phyloP scores from a whole-genome alignment of 2,888 invertebrate species.

The Agrotis clavis region DNA sequence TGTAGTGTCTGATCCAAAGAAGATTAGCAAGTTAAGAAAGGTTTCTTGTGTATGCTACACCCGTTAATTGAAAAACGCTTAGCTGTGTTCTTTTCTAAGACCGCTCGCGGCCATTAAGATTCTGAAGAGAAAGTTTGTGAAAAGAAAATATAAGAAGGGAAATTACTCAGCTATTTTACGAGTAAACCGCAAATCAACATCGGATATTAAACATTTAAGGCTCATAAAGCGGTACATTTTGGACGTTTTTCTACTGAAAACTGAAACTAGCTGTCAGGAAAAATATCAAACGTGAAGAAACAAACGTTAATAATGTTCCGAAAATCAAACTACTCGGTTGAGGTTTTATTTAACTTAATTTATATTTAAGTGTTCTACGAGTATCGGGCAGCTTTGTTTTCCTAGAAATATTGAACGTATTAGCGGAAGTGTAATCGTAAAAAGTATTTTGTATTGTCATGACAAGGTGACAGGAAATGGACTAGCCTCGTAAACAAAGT shows the following conservation, averaged over 20 bases:
- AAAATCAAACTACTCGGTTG: slow-evolving; percentile 4
- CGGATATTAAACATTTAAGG: slow-evolving; percentile 53
- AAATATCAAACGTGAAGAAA: slow-evolving; percentile 10
- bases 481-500: slow-evolving; percentile 53
- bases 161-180: slow-evolving; percentile 37
- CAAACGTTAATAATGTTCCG: slow-evolving; percentile 2
- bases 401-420: background rate
- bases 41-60: slow-evolving; percentile 40
- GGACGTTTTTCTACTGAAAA: slow-evolving; percentile 10
- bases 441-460: slow-evolving; percentile 43
- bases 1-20: slow-evolving; percentile 25
- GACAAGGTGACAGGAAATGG: slow-evolving; percentile 57
- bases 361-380: slow-evolving; percentile 22
- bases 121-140: slow-evolving; percentile 17
- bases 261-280: slow-evolving; percentile 1
- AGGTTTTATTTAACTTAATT: slow-evolving; percentile 29
- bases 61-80: slow-evolving; percentile 56
- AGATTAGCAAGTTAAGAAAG: slow-evolving; percentile 32
- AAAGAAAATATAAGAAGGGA: slow-evolving; percentile 40
- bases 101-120: slow-evolving; percentile 22
- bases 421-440: slow-evolving; percentile 18
- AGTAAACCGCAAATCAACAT: slow-evolving; percentile 43
- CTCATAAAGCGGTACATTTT: slow-evolving; percentile 14
- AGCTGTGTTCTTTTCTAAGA: slow-evolving; percentile 26
- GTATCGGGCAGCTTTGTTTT: slow-evolving; percentile 2